A percentile compares a stretch with the other conserved stretches of the same genome.
Evolutionary conservation across 2,113 vertebrate genomes (phyloP).

Genomic region (Oncorhynchus keta): DNA sequence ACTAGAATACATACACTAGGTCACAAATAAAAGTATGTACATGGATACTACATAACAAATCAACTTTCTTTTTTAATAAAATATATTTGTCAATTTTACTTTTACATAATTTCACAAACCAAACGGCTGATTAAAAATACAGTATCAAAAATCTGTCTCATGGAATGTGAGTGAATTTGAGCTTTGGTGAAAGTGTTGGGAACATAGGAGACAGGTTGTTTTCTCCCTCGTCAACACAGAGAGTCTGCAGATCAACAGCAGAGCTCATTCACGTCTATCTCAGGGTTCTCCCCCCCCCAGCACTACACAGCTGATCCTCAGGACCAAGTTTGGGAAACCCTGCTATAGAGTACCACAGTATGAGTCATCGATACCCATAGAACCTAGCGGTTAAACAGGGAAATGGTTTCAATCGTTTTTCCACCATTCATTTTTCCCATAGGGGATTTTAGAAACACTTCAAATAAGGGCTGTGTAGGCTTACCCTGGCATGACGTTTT

Average conservation of each 20-base stretch:
- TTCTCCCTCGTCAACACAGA: no score
- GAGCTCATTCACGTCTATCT: background rate
- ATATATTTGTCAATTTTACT: slow-evolving; percentile 11
- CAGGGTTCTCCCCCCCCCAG: background rate
- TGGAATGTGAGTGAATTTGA: slow-evolving; percentile 6
- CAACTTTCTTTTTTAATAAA: slow-evolving; percentile 3
- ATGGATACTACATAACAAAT: slow-evolving; percentile 13
- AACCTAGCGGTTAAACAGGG: no score
- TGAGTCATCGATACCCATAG: no score
- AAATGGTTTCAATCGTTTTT: no score
- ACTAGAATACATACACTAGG: background rate
- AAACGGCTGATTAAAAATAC: slow-evolving; percentile 18
- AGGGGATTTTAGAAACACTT: no score
- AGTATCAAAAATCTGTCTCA: slow-evolving; percentile 5
- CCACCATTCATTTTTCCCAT: no score
- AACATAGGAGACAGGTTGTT: background rate
- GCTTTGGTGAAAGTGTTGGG: slow-evolving; percentile 36
- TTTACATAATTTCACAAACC: slow-evolving; percentile 19
- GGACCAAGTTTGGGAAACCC: no score
- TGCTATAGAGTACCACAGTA: no score
- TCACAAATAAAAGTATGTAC: slow-evolving; percentile 5
- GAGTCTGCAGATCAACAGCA: background rate
- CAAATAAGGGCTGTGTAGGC: no score
- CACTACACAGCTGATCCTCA: background rate
- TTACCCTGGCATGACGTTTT: no score